phyloP scores from a whole-genome alignment of 2,113 vertebrate genomes.

The Macquaria ambigua region DNA sequence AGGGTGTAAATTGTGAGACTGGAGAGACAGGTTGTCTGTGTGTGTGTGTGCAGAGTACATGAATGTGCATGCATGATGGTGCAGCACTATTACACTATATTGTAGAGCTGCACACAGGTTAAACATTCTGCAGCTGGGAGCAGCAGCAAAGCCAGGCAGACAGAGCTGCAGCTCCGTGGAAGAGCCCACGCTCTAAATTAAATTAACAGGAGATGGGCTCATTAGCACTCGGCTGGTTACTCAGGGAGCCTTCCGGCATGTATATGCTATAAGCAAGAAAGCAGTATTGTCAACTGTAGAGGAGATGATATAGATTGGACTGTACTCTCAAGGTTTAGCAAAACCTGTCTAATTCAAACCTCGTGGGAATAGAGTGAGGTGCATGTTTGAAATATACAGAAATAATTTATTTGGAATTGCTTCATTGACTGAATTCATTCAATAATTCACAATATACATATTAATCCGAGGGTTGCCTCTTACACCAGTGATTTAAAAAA shows the following conservation, averaged over 20 bases:
- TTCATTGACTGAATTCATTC: not conserved
- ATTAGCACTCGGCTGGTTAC: slow-evolving; percentile 69
- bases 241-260: slow-evolving; percentile 49
- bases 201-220: slow-evolving; percentile 71
- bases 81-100: not conserved
- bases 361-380: not conserved
- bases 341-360: not conserved
- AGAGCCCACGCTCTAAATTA: slow-evolving; percentile 62
- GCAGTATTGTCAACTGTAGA: slow-evolving; percentile 17
- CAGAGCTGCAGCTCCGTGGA: slow-evolving; percentile 29
- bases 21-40: not conserved
- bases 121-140: slow-evolving; percentile 59
- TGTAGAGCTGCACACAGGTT: slow-evolving; percentile 36
- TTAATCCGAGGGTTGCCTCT: not conserved
- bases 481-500: not conserved
- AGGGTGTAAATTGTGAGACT: slow-evolving; percentile 1
- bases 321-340: not conserved
- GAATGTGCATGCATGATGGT: slow-evolving; percentile 4
- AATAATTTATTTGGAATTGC: not conserved
- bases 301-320: not conserved
- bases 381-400: not conserved
- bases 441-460: not conserved
- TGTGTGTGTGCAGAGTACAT: not conserved
- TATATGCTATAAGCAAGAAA: slow-evolving; percentile 40
- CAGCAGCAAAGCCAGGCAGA: slow-evolving; percentile 28